These are phyloP conservation scores for Drosophila differens DNA, from an alignment of 2,888 invertebrate genomes.

Conservation along the genomic window DNA sequence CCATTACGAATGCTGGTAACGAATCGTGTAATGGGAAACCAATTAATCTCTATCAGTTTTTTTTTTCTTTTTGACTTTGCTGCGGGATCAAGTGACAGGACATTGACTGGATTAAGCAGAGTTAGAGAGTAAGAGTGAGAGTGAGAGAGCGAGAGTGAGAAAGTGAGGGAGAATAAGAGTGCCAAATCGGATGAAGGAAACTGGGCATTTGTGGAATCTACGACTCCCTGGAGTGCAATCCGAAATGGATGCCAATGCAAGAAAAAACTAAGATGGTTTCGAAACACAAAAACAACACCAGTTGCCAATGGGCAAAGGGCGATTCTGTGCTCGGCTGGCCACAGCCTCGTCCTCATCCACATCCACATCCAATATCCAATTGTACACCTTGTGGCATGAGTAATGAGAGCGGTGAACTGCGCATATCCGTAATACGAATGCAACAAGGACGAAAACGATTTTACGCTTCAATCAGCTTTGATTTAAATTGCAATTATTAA, in stretches of 20 bases:
- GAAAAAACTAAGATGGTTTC: conserved; percentile 61
- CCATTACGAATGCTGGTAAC: conserved; percentile 45
- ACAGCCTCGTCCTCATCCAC: conserved; percentile 17
- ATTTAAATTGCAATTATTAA: conserved; percentile 82
- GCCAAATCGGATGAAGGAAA: conserved; percentile 30
- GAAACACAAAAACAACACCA: conserved; percentile 36
- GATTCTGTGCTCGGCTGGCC: conserved; percentile 8
- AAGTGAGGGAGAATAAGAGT: conserved; percentile 2
- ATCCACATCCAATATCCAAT: conserved; percentile 50
- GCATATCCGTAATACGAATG: conserved; percentile 27
- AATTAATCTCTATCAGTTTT: conserved; percentile 77
- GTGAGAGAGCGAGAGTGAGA: background rate
- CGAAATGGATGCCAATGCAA: conserved; percentile 79
- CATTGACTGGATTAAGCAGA: conserved; percentile 74
- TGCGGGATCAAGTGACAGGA: conserved; percentile 75
- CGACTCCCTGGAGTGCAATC: conserved; percentile 82
- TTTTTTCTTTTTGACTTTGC: conserved; percentile 18
- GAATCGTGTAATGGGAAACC: conserved; percentile 67
- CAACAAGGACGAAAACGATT: conserved; percentile 64
- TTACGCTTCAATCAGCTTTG: conserved; percentile 81
- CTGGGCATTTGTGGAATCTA: conserved; percentile 56
- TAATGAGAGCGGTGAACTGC: conserved; percentile 65
- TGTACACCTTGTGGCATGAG: conserved; percentile 70
- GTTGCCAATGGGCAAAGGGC: conserved; percentile 17
- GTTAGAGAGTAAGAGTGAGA: background rate